A percentile compares a stretch with the other conserved stretches of the same genome.
These are phyloP conservation scores for Stichopus chloronotus DNA, from an alignment of 35 echinoderm and acorn worm genomes.

Conservation along the genomic window DNA sequence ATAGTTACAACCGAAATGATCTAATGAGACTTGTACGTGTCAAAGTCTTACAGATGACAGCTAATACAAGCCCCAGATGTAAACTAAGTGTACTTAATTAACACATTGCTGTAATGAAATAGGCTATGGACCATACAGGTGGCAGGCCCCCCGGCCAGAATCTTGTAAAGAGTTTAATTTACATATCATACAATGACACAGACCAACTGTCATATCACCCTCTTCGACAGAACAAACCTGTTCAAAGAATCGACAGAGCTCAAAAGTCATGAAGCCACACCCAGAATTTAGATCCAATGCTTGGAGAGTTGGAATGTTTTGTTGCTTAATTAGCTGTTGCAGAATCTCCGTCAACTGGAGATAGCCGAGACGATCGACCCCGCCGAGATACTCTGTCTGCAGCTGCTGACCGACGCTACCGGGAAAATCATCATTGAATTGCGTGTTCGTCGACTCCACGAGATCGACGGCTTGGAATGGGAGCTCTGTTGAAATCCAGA, in stretches of 20 bases:
- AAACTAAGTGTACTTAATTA: too few species aligned
- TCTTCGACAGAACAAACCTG: conserved; percentile 35
- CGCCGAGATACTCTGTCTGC: conserved; percentile 36
- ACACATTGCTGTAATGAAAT: too few species aligned
- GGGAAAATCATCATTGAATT: conserved; percentile 53
- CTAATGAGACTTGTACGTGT: too few species aligned
- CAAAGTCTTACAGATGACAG: too few species aligned
- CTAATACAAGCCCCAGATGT: too few species aligned
- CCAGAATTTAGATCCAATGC: conserved; percentile 72
- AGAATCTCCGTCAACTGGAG: conserved; percentile 25
- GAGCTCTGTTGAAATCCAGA: neutral
- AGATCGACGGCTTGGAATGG: neutral
- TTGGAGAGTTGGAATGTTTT: neutral
- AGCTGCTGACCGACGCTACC: conserved; percentile 12
- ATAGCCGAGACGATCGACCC: conserved; percentile 29
- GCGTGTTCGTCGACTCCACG: conserved; percentile 59
- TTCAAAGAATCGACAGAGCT: conserved; percentile 56
- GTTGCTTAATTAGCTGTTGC: conserved; percentile 5
- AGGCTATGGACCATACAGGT: too few species aligned
- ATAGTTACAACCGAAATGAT: too few species aligned
- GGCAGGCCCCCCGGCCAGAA: too few species aligned
- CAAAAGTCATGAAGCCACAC: conserved; percentile 81
- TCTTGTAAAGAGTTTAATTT: too few species aligned
- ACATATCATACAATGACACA: too few species aligned
- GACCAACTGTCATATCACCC: too few species aligned